These are phyloP conservation scores for Papilio machaon DNA, from an alignment of 1,140 invertebrate species.

Conservation along the genomic window DNA sequence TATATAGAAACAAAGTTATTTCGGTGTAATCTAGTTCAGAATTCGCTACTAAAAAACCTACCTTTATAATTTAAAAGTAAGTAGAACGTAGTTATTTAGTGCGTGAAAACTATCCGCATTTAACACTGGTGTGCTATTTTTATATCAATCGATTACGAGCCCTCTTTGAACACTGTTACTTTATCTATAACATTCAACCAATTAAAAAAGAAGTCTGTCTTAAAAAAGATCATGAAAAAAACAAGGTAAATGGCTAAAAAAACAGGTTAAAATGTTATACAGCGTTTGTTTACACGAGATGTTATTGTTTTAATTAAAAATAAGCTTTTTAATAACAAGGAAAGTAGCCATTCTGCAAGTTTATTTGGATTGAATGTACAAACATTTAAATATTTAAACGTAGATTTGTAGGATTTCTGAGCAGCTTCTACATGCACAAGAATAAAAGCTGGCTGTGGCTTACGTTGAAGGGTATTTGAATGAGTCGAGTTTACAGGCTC, in stretches of 20 bases:
- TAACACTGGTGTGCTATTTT: neutral
- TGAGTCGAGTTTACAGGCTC: conserved; percentile 4
- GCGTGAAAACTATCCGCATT: neutral
- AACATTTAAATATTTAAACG: neutral
- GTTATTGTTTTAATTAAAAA: neutral
- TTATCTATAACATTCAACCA: neutral
- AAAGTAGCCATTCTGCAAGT: neutral
- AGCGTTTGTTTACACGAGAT: too few relatives aligned
- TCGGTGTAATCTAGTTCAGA: neutral
- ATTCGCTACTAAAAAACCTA: neutral
- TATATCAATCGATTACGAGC: neutral
- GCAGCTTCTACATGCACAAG: neutral
- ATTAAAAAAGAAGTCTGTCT: too few relatives aligned
- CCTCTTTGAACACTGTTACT: neutral
- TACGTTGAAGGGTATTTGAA: conserved; percentile 12
- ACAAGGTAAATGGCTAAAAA: too few relatives aligned
- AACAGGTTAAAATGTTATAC: too few relatives aligned
- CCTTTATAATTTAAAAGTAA: neutral
- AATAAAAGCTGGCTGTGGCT: conserved; percentile 5
- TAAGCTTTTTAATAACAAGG: neutral
- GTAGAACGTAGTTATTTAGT: neutral
- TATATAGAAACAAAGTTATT: neutral
- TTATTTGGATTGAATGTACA: neutral
- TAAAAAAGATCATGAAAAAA: too few relatives aligned
- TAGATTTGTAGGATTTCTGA: neutral